These are phyloP conservation scores for Nyctibius grandis DNA, from an alignment of 2,797 vertebrate genomes.

Conservation along the genomic window DNA sequence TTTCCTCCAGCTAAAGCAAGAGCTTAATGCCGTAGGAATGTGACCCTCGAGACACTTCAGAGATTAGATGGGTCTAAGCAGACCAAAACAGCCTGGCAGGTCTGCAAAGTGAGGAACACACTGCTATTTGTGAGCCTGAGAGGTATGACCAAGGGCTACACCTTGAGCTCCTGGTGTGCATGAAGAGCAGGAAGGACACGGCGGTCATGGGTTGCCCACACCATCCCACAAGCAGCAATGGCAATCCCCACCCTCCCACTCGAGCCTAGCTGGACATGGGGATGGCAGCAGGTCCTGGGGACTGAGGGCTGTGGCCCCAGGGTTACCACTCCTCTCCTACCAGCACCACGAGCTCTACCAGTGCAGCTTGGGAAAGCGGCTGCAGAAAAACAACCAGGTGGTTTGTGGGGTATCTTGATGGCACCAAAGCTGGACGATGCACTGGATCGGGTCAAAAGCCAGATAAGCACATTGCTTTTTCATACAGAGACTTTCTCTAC, in stretches of 20 bases:
- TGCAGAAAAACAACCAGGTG: neutral
- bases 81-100: neutral
- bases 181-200: rapidly evolving
- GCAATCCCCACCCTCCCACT: neutral
- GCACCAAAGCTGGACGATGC: neutral
- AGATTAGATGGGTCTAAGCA: neutral
- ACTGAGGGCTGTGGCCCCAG: neutral
- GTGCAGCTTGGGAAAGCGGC: neutral
- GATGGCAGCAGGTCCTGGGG: neutral
- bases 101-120: neutral
- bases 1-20: neutral
- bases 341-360: neutral
- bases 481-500: neutral
- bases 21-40: neutral
- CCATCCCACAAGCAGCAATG: rapidly evolving
- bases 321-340: neutral
- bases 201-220: neutral
- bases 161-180: neutral
- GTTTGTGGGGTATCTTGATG: rapidly evolving
- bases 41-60: neutral
- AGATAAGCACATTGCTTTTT: neutral
- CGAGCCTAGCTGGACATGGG: rapidly evolving
- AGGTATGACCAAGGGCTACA: neutral
- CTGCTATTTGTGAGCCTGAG: neutral
- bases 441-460: neutral